These are phyloP conservation scores for Chionodraco myersi DNA, from an alignment of 2,113 vertebrate species.

Conservation along the genomic window DNA sequence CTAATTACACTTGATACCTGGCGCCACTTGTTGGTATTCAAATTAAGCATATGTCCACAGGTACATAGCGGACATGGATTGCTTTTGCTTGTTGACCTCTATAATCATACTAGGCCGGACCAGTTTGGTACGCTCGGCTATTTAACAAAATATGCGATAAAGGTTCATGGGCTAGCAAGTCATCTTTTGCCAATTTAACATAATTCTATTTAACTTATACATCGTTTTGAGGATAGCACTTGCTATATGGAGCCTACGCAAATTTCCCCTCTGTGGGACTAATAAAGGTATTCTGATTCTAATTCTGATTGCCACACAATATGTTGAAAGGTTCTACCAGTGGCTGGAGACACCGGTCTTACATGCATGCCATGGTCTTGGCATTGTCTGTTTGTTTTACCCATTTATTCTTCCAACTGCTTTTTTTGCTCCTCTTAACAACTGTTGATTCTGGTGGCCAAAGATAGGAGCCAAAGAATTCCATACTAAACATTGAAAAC, in stretches of 20 bases:
- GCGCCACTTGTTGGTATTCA: background rate
- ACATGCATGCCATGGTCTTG: background rate
- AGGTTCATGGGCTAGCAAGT: no score
- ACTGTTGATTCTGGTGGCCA: conserved; percentile 1
- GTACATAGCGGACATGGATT: no score
- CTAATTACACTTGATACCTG: conserved; percentile 32
- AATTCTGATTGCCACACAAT: background rate
- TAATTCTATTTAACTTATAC: background rate
- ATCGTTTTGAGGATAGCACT: background rate
- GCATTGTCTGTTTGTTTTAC: conserved; percentile 28
- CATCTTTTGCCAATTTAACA: background rate
- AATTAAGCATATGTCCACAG: no score
- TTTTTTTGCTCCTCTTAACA: conserved; percentile 10
- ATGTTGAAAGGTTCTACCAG: conserved; percentile 1
- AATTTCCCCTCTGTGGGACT: no score
- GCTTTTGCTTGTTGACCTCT: no score
- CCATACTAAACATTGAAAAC: conserved; percentile 25
- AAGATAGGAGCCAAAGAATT: conserved; percentile 44
- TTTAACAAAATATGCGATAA: no score
- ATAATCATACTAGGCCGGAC: no score
- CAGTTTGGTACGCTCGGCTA: no score
- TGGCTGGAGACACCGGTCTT: conserved; percentile 12
- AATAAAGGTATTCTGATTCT: no score
- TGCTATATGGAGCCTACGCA: no score
- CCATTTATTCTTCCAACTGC: background rate